Base-by-base conservation (phyloP, 2,888 invertebrate genomes). In the Idaea straminata region DNA sequence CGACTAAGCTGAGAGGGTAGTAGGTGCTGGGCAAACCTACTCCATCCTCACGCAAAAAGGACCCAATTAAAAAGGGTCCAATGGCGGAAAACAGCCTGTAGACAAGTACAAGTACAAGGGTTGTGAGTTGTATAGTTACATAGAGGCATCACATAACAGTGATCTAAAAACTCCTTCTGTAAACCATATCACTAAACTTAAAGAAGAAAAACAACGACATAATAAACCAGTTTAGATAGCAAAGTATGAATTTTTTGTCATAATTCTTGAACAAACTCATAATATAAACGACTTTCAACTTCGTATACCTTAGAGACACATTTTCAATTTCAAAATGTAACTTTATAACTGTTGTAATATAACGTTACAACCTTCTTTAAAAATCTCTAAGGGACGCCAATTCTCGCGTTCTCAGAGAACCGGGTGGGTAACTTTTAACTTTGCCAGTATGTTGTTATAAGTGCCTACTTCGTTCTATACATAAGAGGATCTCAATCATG, bases 291-390 rank as follows among this genome's bases (percentile, higher is more conserved):
- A 15, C 59, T 57, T 63, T 62, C 64, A 69, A 67, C 59, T 71
- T 69, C 61, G 15, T 64, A 62, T 65, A 64, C 66, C 63, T 62
- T 58, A 15, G 66, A 66, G 65, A 69, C 59, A 36, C 62, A 61
- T 71, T 70, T 70, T 71, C 67, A 69, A 70, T 70, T 71, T 71
- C 61, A 67, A 66, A 70, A 69, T 62, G 62, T 16, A 36, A 63
- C 63, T 68, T 62, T 66, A 69, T 64, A 35, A 57, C 62, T 59
- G 61, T 61, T 67, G 61, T 62, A 35, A 64, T 62, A 47, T 59
- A 59, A 59, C 34, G 64, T 66, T 71, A 63, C 62, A 65, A 61
- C 65, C 63, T 63, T 63, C 66, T 47, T 67, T 69, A 66, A 69
- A 71, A 69, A 64, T 57, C 65, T 64, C 65, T 38, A 61, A 64